Evolutionary conservation across 2,113 vertebrate genomes (phyloP), one percentile per base, ranked within the genome.

Genomic region (Suricata suricatta): DNA sequence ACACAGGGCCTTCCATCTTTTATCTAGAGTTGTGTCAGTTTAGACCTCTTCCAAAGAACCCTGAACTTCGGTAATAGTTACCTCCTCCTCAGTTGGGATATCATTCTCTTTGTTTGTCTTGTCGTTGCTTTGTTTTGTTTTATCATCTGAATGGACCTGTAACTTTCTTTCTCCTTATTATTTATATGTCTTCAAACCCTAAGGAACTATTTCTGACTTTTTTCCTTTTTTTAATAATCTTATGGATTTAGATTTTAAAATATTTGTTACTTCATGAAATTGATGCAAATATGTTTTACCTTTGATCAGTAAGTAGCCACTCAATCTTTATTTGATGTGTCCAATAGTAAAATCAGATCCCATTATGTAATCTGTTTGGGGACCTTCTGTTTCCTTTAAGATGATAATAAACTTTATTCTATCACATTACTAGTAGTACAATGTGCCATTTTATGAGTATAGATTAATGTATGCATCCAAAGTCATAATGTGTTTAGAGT

Each of bases 1-100:
- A 5, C 23, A 19, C 1, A 38, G 38, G 1, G 23, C 0, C 2
- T 2, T 63, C 57, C 12, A 33, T 0, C 3, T 57, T 13, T 12
- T 76, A 16, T 33, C 3, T 44, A 35, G 19, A 74, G 64, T 31
- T 74, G 15, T 3, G 17, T 29, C 68, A 74, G 23, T 33, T 6
- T 31, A n/a, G 2, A 63, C 17, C 15, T 16, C 57, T 64, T 69
- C 7, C 23, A 29, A 64, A 68, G 31, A n/a, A 76, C 10, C 1
- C 21, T 44, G 12, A 63, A 63, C n/a, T 63, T 44, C 44, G 3
- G 13, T 12, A 60, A 9, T 60, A 31, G 5, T 29, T 47, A 19
- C 31, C 25, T 63, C 7, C 33, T 44, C 31, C 29, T 38, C 3
- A 25, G 3, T 17, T 25, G 23, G 11, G 5, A 29, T 3, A 3